Percentiles rank a stretch among this genome's conserved stretches.
phyloP scores from a whole-genome alignment of 2,113 vertebrate species.

The Nipponia nippon region DNA sequence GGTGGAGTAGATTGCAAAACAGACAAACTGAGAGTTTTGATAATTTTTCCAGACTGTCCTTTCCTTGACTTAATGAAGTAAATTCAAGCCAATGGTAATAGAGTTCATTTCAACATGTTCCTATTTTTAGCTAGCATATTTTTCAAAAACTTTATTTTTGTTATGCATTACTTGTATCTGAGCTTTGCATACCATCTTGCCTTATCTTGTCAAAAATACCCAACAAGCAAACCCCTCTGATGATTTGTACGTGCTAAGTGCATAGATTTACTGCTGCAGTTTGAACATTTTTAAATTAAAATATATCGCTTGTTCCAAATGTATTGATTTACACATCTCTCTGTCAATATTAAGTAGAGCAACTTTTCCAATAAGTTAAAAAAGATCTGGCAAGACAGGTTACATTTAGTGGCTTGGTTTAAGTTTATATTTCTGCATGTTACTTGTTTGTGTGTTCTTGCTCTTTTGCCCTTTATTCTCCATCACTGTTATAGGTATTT shows the following conservation, averaged over 20 bases:
- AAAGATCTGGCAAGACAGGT: slow-evolving; percentile 83
- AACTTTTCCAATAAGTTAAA: slow-evolving; percentile 97
- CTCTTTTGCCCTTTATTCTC: slow-evolving; percentile 50
- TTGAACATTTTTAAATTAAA: slow-evolving; percentile 99
- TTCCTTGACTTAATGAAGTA: not conserved
- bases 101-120: not conserved
- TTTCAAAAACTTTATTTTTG: not conserved
- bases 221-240: slow-evolving; percentile 59
- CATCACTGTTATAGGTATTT: slow-evolving; percentile 18
- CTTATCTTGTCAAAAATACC: slow-evolving; percentile 55
- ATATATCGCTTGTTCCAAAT: slow-evolving; percentile 96
- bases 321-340: slow-evolving; percentile 94
- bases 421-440: slow-evolving; percentile 73
- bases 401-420: slow-evolving; percentile 82
- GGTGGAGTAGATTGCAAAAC: not conserved
- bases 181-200: not conserved
- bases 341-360: slow-evolving; percentile 93
- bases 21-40: not conserved
- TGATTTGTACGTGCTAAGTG: slow-evolving; percentile 81
- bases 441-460: slow-evolving; percentile 34
- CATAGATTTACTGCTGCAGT: slow-evolving; percentile 95
- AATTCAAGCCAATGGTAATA: not conserved
- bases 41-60: not conserved
- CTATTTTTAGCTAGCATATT: not conserved
- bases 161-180: not conserved